A percentile compares a stretch with the other conserved stretches of the same genome.
Conservation (phyloP, 1,140 invertebrate species). For the Leptopilina boulardi region DNA sequence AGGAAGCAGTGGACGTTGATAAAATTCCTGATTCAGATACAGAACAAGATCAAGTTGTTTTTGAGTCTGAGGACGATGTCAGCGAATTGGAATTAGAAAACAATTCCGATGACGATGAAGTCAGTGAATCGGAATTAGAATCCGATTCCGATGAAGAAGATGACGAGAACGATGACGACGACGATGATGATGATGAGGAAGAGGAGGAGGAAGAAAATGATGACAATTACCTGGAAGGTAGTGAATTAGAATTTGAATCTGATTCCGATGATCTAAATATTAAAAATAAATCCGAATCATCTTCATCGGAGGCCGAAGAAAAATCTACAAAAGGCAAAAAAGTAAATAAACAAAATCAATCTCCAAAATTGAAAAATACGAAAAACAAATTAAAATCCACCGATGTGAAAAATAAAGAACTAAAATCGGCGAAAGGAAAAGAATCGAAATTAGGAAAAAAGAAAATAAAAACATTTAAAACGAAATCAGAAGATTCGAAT, state of each 20-base stretch:
- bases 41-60: conserved; percentile 70
- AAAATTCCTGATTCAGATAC: conserved; percentile 74
- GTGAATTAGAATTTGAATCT: conserved; percentile 44
- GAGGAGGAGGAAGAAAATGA: conserved; percentile 42
- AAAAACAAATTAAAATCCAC: conserved; percentile 52
- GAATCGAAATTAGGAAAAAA: conserved; percentile 44
- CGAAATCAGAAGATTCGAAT: not conserved
- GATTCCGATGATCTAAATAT: conserved; percentile 56
- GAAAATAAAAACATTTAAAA: conserved; percentile 39
- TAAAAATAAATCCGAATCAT: conserved; percentile 61
- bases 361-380: conserved; percentile 64
- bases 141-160: conserved; percentile 58
- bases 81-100: conserved; percentile 69
- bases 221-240: conserved; percentile 41
- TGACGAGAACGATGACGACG: conserved; percentile 49
- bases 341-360: conserved; percentile 30
- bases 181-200: conserved; percentile 9
- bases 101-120: conserved; percentile 54
- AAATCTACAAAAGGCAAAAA: conserved; percentile 30
- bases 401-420: conserved; percentile 15
- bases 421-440: conserved; percentile 42
- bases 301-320: conserved; percentile 43
- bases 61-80: conserved; percentile 73
- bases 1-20: conserved; percentile 72
- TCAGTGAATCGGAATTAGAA: conserved; percentile 46